phyloP scores from a whole-genome alignment of 2,888 invertebrate genomes.

The Conus canariensis region DNA sequence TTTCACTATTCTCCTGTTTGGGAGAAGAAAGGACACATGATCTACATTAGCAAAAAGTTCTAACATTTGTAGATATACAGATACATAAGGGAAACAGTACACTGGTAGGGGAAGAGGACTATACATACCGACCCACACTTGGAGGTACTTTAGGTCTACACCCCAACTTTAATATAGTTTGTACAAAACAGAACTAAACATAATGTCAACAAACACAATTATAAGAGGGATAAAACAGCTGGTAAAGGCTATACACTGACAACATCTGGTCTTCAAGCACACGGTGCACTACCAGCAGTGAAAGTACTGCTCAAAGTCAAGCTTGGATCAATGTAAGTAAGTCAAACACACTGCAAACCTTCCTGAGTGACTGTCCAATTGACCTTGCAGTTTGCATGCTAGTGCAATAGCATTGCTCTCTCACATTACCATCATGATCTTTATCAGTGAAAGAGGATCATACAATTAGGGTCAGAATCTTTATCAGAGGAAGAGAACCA shows the following conservation, averaged over 20 bases:
- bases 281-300: neutral
- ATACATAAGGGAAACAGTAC: neutral
- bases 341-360: too few species aligned
- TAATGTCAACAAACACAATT: neutral
- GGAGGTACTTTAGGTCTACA: neutral
- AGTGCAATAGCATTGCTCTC: too few species aligned
- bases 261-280: neutral
- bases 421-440: too few species aligned
- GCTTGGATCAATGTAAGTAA: too few species aligned
- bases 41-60: neutral
- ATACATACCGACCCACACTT: neutral
- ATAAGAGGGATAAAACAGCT: neutral
- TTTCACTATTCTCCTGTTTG: neutral
- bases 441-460: too few species aligned
- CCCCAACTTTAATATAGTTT: neutral
- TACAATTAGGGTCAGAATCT: too few species aligned
- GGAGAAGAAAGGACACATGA: neutral
- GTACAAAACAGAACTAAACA: slow-evolving; percentile 1
- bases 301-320: neutral
- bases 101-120: neutral
- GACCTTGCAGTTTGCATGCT: too few species aligned
- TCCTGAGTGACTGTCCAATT: too few species aligned
- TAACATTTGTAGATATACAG: neutral
- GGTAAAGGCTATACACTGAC: neutral
- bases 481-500: too few species aligned